These are phyloP conservation scores for Phymanthus crucifer DNA, from an alignment of 92 coral and sea anemone genomes.

Conservation along the genomic window DNA sequence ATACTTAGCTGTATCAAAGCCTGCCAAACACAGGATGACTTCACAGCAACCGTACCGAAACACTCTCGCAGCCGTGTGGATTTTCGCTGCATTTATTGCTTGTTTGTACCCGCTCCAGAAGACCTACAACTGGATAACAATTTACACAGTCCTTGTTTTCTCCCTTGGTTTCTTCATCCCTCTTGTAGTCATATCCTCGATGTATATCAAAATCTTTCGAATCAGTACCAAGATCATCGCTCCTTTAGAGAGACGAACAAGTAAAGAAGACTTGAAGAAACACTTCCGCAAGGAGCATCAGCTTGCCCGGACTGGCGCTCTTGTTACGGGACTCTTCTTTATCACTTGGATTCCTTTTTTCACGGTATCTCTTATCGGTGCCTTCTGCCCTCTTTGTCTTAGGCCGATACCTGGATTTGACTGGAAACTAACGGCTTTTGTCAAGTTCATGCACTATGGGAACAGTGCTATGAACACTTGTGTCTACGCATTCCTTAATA, in stretches of 20 bases:
- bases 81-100: slow-evolving; percentile 60
- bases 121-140: slow-evolving; percentile 18
- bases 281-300: slow-evolving; percentile 61
- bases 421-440: slow-evolving; percentile 59
- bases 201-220: slow-evolving; percentile 66
- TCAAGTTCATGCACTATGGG: slow-evolving; percentile 93
- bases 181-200: slow-evolving; percentile 39
- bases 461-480: slow-evolving; percentile 89
- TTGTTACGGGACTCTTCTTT: slow-evolving; percentile 64
- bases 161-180: slow-evolving; percentile 61
- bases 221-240: slow-evolving; percentile 51
- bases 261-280: slow-evolving; percentile 43
- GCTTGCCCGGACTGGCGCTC: slow-evolving; percentile 61
- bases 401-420: slow-evolving; percentile 48
- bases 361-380: slow-evolving; percentile 52
- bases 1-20: slow-evolving; percentile 61
- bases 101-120: slow-evolving; percentile 44
- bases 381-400: slow-evolving; percentile 49
- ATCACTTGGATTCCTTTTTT: slow-evolving; percentile 75
- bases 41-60: slow-evolving; percentile 48
- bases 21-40: slow-evolving; percentile 46
- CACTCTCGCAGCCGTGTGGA: slow-evolving; percentile 51
- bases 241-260: slow-evolving; percentile 28
- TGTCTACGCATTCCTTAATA: slow-evolving; percentile 79
- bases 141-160: slow-evolving; percentile 43